Conservation (phyloP, 2,113 vertebrate species). For the Nothoprocta perdicaria region DNA sequence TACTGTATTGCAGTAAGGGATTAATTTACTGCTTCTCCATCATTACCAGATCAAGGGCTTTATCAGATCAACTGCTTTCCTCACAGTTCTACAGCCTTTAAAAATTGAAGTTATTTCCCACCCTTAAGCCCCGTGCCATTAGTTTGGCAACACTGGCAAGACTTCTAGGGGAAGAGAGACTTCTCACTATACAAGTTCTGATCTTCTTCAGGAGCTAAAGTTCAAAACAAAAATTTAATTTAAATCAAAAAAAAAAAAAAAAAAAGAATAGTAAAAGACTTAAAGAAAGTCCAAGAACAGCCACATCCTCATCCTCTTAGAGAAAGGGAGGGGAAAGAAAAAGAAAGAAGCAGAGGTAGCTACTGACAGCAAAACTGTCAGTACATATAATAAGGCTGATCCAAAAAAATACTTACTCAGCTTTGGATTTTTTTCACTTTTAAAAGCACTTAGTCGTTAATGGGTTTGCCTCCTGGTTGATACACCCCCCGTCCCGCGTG, state of each 20-base stretch:
- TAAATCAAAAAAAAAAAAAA: background rate
- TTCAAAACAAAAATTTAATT: background rate
- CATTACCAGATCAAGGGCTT: background rate
- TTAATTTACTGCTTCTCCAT: background rate
- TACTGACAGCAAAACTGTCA: background rate
- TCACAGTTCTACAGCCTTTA: background rate
- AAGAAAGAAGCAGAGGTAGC: slow-evolving; percentile 8
- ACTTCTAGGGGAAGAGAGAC: background rate
- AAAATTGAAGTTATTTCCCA: background rate
- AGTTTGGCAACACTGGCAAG: background rate
- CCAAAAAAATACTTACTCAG: slow-evolving; percentile 25
- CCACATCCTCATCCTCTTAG: slow-evolving; percentile 8
- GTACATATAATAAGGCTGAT: background rate
- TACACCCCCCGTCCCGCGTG: background rate
- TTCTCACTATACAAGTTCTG: background rate
- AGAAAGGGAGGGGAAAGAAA: slow-evolving; percentile 6
- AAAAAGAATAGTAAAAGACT: background rate
- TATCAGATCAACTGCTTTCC: background rate
- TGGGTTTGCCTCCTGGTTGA: background rate
- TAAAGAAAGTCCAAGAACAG: background rate
- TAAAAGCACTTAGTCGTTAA: slow-evolving; percentile 19
- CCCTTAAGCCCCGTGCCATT: background rate
- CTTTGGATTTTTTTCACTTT: slow-evolving; percentile 9
- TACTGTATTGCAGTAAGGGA: background rate
- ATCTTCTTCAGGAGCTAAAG: background rate